A percentile compares a stretch with the other conserved stretches of the same genome.
Conservation (phyloP, 2,888 invertebrate genomes). For the Tetramorium bicarinatum region DNA sequence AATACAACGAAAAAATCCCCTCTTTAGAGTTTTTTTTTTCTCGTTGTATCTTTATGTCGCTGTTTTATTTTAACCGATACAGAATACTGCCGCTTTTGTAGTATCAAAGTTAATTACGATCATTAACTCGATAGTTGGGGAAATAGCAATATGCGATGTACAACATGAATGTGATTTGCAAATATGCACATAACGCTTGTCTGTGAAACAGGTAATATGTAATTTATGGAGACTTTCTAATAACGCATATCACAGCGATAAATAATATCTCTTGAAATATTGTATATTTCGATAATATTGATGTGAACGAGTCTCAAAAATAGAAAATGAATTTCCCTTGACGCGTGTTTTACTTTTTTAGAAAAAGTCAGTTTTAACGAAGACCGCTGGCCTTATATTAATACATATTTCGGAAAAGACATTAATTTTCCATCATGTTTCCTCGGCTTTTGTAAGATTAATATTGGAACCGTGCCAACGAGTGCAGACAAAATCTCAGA, state of each 20-base stretch:
- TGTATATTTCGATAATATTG: slow-evolving; percentile 15
- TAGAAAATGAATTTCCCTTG: not conserved
- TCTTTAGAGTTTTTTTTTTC: not conserved
- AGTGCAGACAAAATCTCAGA: slow-evolving; percentile 30
- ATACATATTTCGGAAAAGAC: slow-evolving; percentile 16
- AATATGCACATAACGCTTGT: slow-evolving; percentile 1
- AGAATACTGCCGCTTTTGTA: not conserved
- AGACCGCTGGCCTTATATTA: not conserved
- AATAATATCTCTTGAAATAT: not conserved
- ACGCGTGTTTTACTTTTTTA: not conserved
- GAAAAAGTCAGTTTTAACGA: not conserved
- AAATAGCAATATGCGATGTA: not conserved
- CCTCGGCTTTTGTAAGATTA: slow-evolving; percentile 41
- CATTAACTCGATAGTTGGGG: slow-evolving; percentile 16
- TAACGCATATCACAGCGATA: not conserved
- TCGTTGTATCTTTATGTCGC: not conserved
- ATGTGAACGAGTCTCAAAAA: not conserved
- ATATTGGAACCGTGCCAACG: slow-evolving; percentile 45
- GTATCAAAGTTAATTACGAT: slow-evolving; percentile 12
- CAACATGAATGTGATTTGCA: not conserved
- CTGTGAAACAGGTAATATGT: not conserved
- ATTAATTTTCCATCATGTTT: slow-evolving; percentile 49
- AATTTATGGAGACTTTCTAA: slow-evolving; percentile 20
- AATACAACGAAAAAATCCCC: not conserved
- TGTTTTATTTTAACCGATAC: slow-evolving; percentile 3